phyloP scores from a whole-genome alignment of 1,140 invertebrate genomes.

The Drosophila baimaii region DNA sequence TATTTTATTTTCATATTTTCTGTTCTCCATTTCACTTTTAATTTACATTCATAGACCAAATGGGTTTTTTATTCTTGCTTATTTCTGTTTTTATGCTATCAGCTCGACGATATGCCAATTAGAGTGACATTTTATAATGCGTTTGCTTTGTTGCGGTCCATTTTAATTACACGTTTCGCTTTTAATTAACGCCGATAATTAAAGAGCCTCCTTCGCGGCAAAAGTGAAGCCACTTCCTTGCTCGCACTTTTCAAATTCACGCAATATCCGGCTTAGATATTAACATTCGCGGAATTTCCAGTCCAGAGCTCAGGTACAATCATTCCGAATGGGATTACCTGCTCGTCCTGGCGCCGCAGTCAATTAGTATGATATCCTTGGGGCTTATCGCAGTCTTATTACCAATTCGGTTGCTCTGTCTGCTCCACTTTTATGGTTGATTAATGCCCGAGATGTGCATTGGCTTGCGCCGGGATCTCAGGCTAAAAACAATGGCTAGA shows the following conservation, averaged over 20 bases:
- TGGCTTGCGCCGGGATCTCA: constrained; percentile 38
- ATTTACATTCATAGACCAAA: constrained; percentile 16
- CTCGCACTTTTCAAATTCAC: constrained; percentile 15
- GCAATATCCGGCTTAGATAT: constrained; percentile 43
- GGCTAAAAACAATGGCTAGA: constrained; percentile 36
- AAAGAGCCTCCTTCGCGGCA: neutral
- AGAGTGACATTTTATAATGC: constrained; percentile 46
- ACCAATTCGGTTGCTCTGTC: constrained; percentile 52
- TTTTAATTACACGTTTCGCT: constrained; percentile 41
- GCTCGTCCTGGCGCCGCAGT: constrained; percentile 18
- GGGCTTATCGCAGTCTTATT: constrained; percentile 59
- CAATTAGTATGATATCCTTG: constrained; percentile 68
- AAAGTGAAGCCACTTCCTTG: constrained; percentile 20
- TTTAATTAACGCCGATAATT: constrained; percentile 46
- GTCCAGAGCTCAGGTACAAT: constrained; percentile 1
- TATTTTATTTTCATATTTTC: too few species aligned
- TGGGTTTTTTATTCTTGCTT: neutral
- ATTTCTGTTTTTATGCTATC: constrained; percentile 10
- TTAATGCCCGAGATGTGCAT: constrained; percentile 66
- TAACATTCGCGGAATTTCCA: constrained; percentile 4
- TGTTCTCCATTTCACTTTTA: constrained; percentile 26
- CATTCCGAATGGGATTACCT: constrained; percentile 18
- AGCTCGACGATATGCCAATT: constrained; percentile 29
- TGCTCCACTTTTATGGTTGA: constrained; percentile 63
- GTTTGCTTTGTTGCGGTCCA: constrained; percentile 40